A percentile compares a stretch with the other conserved stretches of the same genome.
These are phyloP conservation scores for Brachyalestes nurse DNA, from an alignment of 2,797 vertebrate species.

Conservation along the genomic window DNA sequence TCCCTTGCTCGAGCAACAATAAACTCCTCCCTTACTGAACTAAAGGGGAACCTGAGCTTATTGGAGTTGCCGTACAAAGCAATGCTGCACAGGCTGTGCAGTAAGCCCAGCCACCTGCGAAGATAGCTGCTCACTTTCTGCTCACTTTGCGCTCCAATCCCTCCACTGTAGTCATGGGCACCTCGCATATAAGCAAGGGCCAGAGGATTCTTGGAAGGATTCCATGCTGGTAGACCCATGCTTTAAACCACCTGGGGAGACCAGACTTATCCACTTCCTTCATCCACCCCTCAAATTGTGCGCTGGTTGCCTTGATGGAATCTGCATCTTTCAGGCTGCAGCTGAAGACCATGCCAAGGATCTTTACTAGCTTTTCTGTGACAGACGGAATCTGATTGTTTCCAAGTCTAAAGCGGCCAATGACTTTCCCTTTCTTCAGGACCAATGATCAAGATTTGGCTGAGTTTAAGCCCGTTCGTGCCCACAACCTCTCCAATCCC, in stretches of 20 bases:
- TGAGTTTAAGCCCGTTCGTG: no score
- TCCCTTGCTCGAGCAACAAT: neutral
- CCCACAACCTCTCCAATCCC: no score
- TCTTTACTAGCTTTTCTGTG: no score
- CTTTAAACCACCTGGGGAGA: no score
- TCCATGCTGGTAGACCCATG: no score
- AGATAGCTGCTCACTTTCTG: neutral
- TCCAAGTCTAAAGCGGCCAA: no score
- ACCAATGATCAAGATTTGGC: no score
- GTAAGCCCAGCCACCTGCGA: no score
- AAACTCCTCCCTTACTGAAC: neutral
- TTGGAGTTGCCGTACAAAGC: neutral
- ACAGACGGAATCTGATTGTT: no score
- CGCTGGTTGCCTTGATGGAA: neutral
- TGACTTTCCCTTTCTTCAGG: no score
- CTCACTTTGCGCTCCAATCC: neutral
- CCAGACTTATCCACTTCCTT: neutral
- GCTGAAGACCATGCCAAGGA: no score
- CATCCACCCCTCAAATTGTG: neutral
- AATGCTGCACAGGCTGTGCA: neutral
- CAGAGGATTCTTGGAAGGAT: neutral
- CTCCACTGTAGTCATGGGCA: neutral
- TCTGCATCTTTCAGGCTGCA: conserved; percentile 7
- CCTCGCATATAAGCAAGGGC: neutral
- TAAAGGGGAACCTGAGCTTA: neutral